Evolutionary conservation across 2,888 invertebrate species (phyloP).

Genomic region (Netelia melanura): DNA sequence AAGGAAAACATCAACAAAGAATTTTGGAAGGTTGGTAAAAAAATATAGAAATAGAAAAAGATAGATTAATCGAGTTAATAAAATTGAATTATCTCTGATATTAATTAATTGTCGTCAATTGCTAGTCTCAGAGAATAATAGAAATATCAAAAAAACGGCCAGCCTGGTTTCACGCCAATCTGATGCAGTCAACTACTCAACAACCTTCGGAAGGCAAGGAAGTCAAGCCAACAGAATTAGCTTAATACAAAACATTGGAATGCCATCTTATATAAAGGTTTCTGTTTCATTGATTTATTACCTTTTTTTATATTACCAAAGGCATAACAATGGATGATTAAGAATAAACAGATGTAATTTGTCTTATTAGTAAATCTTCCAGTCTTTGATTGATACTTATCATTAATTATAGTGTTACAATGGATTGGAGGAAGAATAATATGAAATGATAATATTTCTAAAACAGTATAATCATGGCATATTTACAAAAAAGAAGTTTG

Average conservation of each 20-base stretch:
- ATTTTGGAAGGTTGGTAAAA: slow-evolving; percentile 82
- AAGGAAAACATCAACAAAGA: slow-evolving; percentile 86
- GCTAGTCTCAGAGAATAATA: slow-evolving; percentile 90
- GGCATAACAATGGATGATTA: slow-evolving; percentile 14
- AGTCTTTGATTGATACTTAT: slow-evolving; percentile 42
- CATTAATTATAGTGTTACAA: neutral
- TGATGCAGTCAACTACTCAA: slow-evolving; percentile 92
- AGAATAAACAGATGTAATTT: neutral
- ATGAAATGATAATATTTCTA: neutral
- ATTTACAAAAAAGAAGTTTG: neutral
- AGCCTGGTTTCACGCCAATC: slow-evolving; percentile 94
- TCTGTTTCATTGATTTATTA: slow-evolving; percentile 17
- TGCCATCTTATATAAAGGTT: slow-evolving; percentile 3
- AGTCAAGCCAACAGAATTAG: slow-evolving; percentile 91
- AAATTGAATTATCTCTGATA: neutral
- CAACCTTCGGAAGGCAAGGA: slow-evolving; percentile 90
- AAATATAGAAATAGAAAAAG: neutral
- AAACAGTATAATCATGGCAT: slow-evolving; percentile 30
- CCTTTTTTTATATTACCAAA: slow-evolving; percentile 3
- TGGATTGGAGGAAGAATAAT: neutral
- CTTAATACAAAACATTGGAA: slow-evolving; percentile 82
- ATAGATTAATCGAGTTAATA: neutral
- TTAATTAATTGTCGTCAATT: slow-evolving; percentile 48
- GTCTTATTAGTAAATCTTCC: slow-evolving; percentile 10
- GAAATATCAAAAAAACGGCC: slow-evolving; percentile 95